Conservation (phyloP, 2,888 invertebrate species). For the Oscheius myriophilus region DNA sequence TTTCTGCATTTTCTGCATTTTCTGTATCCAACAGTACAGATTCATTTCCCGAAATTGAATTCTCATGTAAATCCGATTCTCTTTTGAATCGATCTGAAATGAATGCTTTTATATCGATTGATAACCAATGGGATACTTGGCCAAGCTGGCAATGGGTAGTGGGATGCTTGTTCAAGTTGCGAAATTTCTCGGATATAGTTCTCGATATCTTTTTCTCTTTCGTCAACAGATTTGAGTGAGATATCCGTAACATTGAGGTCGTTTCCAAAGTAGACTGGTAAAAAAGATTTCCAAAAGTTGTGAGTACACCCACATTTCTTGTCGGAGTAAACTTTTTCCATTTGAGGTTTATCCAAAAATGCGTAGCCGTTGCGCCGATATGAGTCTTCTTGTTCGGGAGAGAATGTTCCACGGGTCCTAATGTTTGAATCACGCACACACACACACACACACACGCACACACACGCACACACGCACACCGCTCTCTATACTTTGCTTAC, state of each 20-base stretch:
- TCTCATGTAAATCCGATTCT: no score
- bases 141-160: no score
- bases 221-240: conserved; percentile 28
- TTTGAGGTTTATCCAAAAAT: conserved; percentile 49
- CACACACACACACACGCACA: no score
- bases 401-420: conserved; percentile 39
- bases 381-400: conserved; percentile 36
- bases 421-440: no score
- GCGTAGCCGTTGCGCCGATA: conserved; percentile 50
- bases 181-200: conserved; percentile 52
- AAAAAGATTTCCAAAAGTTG: background rate
- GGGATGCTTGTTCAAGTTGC: no score
- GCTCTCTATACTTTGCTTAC: conserved; percentile 7
- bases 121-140: no score
- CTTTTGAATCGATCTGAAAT: no score
- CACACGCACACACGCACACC: background rate
- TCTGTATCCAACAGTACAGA: no score
- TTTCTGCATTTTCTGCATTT: no score
- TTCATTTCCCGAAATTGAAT: no score
- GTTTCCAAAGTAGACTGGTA: conserved; percentile 11
- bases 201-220: conserved; percentile 44
- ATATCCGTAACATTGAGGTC: conserved; percentile 2
- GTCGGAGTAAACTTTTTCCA: conserved; percentile 43
- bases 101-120: no score
- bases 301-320: conserved; percentile 6